phyloP scores from a whole-genome alignment of 1,140 invertebrate genomes.

The Diabrotica virgifera region DNA sequence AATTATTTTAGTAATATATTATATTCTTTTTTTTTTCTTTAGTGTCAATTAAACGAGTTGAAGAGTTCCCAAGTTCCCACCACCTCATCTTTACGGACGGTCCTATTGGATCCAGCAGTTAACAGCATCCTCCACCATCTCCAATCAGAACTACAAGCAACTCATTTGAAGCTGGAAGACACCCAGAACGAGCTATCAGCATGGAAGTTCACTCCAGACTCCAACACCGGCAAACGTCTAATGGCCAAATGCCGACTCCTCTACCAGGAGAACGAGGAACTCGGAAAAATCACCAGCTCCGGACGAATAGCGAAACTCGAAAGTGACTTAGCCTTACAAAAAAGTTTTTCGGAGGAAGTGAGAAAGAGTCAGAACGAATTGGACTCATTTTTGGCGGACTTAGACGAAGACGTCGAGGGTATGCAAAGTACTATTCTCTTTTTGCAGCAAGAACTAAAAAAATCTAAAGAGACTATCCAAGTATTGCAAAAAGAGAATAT shows the following conservation, averaged over 20 bases:
- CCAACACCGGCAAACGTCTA: slow-evolving; percentile 93
- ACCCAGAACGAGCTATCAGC: slow-evolving; percentile 96
- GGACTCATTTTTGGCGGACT: slow-evolving; percentile 91
- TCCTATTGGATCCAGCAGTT: slow-evolving; percentile 91
- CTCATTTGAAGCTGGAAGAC: slow-evolving; percentile 90
- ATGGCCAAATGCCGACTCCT: slow-evolving; percentile 96
- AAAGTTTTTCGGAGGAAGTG: slow-evolving; percentile 93
- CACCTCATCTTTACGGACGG: slow-evolving; percentile 72
- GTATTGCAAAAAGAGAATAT: slow-evolving; percentile 44
- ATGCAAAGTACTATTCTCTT: slow-evolving; percentile 97
- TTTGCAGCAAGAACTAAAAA: slow-evolving; percentile 86
- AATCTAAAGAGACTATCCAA: slow-evolving; percentile 63
- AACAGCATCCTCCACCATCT: slow-evolving; percentile 91
- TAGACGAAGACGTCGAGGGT: slow-evolving; percentile 96
- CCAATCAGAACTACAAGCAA: slow-evolving; percentile 84
- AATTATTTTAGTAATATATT: neutral
- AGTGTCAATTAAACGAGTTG: slow-evolving; percentile 91
- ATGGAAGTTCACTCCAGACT: slow-evolving; percentile 99
- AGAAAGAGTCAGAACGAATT: slow-evolving; percentile 96
- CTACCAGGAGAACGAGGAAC: slow-evolving; percentile 97
- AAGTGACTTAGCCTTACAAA: slow-evolving; percentile 91
- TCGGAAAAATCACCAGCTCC: slow-evolving; percentile 93
- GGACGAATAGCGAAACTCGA: slow-evolving; percentile 93
- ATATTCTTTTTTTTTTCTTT: slow-evolving; percentile 32
- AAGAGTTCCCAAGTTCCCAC: slow-evolving; percentile 79